Evolutionary conservation across 2,797 vertebrate genomes (phyloP), one percentile per base, ranked within the genome.

Genomic region (Phalloptychus januarius): DNA sequence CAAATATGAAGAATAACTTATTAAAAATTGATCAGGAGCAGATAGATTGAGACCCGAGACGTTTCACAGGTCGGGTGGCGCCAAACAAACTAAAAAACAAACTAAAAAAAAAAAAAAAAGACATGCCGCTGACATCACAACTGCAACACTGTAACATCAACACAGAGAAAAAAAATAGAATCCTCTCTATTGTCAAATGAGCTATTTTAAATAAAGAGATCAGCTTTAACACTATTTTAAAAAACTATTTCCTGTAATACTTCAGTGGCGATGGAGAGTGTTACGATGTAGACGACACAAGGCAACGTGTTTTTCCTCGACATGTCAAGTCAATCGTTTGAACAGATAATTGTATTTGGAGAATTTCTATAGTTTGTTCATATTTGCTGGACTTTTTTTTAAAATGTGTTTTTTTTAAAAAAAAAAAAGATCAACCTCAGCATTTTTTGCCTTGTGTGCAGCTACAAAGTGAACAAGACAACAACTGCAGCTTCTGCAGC

Each of bases 231-330:
- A 90, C 87, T 2, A 67, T 67, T 81, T 79, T 84, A 25, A 3
- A 82, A 81, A 86, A 56, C 46, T 73, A 76, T 20, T 52, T 76
- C 70, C 50, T 78, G 31, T 85, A 94, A 93, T 88, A 93, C 91
- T 91, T 89, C 18, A 86, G 83, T 73, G 83, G 84, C 82, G 71
- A 82, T 46, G 78, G 76, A 78, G 76, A 67, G 40, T 4, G 79
- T 88, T 80, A 76, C 70, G 15, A 75, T 87, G 91, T 23, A 89
- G 83, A 61, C 2, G 82, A 85, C 87, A 84, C 81, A 82, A 89
- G 80, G 79, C 87, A 40, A 33, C 18, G 67, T 75, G 48, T 46
- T 18, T 20, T 45, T 74, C 33, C 8, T 48, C 28, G 20, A 23
- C 38, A 63, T 58, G 12, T 63, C 16, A 36, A 56, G 48, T 54